phyloP scores from a whole-genome alignment of 2,113 vertebrate genomes.

The Eretmochelys imbricata region DNA sequence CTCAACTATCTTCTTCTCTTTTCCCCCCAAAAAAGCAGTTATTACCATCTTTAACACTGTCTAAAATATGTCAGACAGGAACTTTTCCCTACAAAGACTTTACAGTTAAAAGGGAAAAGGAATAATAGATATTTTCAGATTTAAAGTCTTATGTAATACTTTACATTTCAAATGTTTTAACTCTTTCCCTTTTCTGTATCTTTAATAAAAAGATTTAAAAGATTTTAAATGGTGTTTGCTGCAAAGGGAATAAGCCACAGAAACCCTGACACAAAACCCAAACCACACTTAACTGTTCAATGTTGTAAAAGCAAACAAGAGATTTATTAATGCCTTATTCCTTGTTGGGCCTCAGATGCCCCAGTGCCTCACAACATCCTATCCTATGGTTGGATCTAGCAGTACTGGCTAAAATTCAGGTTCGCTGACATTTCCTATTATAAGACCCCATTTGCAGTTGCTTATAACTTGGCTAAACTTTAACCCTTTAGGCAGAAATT shows the following conservation, averaged over 20 bases:
- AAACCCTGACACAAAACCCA: constrained; percentile 39
- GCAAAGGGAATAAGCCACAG: constrained; percentile 16
- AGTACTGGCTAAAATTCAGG: not conserved
- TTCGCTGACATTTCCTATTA: not conserved
- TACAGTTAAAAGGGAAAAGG: not conserved
- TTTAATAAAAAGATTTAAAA: not conserved
- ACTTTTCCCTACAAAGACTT: not conserved
- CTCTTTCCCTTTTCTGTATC: not conserved
- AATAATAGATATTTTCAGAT: not conserved
- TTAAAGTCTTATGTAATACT: not conserved
- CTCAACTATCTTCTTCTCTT: not conserved
- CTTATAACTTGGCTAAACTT: not conserved
- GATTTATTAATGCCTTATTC: constrained; percentile 41
- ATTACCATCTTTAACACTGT: not conserved
- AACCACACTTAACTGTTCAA: constrained; percentile 22
- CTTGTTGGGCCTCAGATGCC: not conserved
- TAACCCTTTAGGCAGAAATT: constrained; percentile 21
- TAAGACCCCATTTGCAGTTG: not conserved
- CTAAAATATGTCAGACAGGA: not conserved
- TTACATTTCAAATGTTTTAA: not conserved
- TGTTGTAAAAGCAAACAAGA: constrained; percentile 5
- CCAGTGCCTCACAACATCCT: not conserved
- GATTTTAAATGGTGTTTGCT: not conserved
- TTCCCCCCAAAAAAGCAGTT: not conserved
- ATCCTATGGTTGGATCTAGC: not conserved